phyloP scores from a whole-genome alignment of 2,797 vertebrate species.

The Brotula barbata region DNA sequence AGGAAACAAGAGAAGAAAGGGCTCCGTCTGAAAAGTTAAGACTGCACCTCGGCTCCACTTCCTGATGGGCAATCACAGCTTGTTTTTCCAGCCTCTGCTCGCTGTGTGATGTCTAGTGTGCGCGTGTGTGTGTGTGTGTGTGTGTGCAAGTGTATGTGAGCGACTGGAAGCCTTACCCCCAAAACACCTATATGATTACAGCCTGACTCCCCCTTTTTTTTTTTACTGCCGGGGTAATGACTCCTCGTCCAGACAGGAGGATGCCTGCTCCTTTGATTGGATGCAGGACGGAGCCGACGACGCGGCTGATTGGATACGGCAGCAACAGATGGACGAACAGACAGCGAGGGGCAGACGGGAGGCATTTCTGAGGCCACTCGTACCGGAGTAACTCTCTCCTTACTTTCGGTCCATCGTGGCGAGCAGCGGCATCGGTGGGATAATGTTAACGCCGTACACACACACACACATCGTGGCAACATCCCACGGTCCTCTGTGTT shows the following conservation, averaged over 20 bases:
- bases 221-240: slow-evolving; percentile 45
- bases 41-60: slow-evolving; percentile 39
- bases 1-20: slow-evolving; percentile 51
- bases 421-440: slow-evolving; percentile 23
- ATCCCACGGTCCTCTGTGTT: slow-evolving; percentile 48
- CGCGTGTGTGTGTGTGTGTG: slow-evolving; percentile 4
- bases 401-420: slow-evolving; percentile 26
- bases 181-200: slow-evolving; percentile 59
- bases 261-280: slow-evolving; percentile 55
- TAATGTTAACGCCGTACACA: slow-evolving; percentile 34
- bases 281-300: slow-evolving; percentile 23
- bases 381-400: slow-evolving; percentile 25
- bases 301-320: slow-evolving; percentile 52
- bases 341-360: slow-evolving; percentile 55
- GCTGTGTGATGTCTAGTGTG: slow-evolving; percentile 32
- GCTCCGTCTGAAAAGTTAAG: slow-evolving; percentile 42
- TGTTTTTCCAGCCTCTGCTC: slow-evolving; percentile 39
- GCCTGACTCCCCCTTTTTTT: slow-evolving; percentile 22
- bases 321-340: slow-evolving; percentile 56
- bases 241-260: slow-evolving; percentile 39
- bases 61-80: slow-evolving; percentile 65
- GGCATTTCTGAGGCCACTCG: slow-evolving; percentile 57
- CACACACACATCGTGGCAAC: slow-evolving; percentile 27
- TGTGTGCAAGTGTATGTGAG: slow-evolving; percentile 25
- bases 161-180: slow-evolving; percentile 20